Base-by-base conservation (phyloP, 2,888 invertebrate species). In the Stenchaetothrips biformis region DNA sequence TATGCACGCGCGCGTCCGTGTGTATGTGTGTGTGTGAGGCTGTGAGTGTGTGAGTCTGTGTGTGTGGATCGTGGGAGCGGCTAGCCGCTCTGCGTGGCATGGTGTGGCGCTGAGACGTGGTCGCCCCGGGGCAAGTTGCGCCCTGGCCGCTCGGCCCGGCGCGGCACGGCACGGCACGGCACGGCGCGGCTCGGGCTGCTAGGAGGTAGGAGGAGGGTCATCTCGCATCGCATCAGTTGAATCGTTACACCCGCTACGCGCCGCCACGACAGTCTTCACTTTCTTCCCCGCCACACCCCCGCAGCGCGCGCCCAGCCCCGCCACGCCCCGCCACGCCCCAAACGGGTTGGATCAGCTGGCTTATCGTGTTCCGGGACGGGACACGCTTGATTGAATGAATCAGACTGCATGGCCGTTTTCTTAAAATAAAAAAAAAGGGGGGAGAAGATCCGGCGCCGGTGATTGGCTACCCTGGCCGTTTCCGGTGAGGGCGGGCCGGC, bases 51-150 rank as follows among this genome's bases (percentile, higher is more conserved):
- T 21, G 67, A 9, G 25, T 25, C 21, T 25, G 67, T 74, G 67
- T 74, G 67, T 74, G 67, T 74, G 67, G 67, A 25, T 74, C 67
- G 67, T 74, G 67, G 67, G 67, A 74, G 67, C 67, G 67, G 67
- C 67, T 74, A 74, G 67, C 67, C 8, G 67, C 21, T 25, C 67
- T 74, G 67, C 25, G 11, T 25, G 53, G 53, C 67, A 6, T 21
- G 25, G 67, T 25, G 21, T 25, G 67, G 67, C 25, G 67, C 67
- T 11, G 67, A 74, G 67, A 21, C 67, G 67, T 74, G 67, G 67
- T 74, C 67, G 67, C 67, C 67, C 11, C 67, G 25, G 67, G 67
- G 67, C 67, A 11, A 25, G 67, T 74, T 74, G 67, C 67, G 67
- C 67, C 59, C 18, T 13, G 59, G 18, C 37, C 37, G 37, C 67